These are phyloP conservation scores for Ranitomeya variabilis DNA, from an alignment of 2,113 vertebrate species.

Conservation along the genomic window DNA sequence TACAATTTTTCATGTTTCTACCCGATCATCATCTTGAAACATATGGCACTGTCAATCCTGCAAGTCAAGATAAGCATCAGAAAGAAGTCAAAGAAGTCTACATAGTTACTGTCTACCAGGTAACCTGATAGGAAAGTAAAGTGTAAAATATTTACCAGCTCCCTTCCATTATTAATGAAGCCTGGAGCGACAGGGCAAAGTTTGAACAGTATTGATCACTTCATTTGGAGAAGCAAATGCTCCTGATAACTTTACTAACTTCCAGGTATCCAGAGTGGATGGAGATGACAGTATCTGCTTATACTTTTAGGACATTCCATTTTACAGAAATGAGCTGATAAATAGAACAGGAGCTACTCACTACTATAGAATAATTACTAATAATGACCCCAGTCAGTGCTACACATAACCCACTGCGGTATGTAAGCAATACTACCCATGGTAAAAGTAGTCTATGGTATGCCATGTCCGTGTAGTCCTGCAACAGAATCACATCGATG, in stretches of 20 bases:
- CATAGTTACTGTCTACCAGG: constrained; percentile 8
- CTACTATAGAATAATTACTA: not conserved
- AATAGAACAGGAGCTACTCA: not conserved
- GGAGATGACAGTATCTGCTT: not conserved
- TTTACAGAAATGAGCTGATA: not conserved
- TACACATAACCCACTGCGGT: not conserved
- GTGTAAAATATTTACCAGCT: constrained; percentile 54
- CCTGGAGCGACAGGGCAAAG: constrained; percentile 29
- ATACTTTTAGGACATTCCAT: not conserved
- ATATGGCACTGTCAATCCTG: not conserved
- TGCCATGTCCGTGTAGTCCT: not conserved
- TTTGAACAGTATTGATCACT: constrained; percentile 17
- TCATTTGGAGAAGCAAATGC: constrained; percentile 26
- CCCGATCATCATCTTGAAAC: not conserved
- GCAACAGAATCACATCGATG: not conserved
- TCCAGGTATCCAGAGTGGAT: not conserved
- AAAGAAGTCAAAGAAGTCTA: not conserved
- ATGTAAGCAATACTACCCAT: not conserved
- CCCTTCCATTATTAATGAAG: constrained; percentile 51
- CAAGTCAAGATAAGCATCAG: constrained; percentile 2
- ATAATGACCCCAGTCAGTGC: not conserved
- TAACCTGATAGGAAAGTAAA: constrained; percentile 44
- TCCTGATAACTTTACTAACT: not conserved
- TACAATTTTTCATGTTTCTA: not conserved
- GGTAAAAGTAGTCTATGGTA: not conserved